Conservation (phyloP, 2,888 invertebrate genomes). For the Eretmocerus hayati region DNA sequence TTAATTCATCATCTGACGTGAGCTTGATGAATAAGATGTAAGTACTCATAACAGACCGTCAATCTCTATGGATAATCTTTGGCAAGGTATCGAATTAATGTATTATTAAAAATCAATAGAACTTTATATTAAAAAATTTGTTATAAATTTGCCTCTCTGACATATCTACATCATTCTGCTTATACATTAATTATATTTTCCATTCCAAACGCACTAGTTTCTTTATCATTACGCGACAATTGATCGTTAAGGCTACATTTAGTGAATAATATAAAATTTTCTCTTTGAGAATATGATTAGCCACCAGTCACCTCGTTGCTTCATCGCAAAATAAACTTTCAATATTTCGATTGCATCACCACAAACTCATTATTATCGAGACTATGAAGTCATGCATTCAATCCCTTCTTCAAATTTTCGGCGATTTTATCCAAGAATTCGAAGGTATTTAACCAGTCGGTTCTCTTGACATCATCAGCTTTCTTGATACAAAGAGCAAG, state of each 20-base stretch:
- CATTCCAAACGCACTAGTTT: slow-evolving; percentile 13
- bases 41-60: too few species aligned
- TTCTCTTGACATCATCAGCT: slow-evolving; percentile 65
- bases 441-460: slow-evolving; percentile 93
- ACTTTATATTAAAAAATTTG: slow-evolving; percentile 13
- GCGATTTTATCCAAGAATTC: slow-evolving; percentile 94
- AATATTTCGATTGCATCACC: slow-evolving; percentile 5
- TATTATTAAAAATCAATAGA: slow-evolving; percentile 10
- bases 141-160: slow-evolving; percentile 8
- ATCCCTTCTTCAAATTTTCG: slow-evolving; percentile 70
- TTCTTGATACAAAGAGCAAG: slow-evolving; percentile 97
- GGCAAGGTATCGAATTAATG: too few species aligned
- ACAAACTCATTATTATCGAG: not conserved
- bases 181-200: slow-evolving; percentile 5
- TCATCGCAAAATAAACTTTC: not conserved
- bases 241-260: not conserved
- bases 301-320: slow-evolving; percentile 1
- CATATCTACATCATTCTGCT: slow-evolving; percentile 7
- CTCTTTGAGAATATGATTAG: not conserved
- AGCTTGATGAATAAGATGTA: too few species aligned
- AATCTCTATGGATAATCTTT: too few species aligned
- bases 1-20: too few species aligned
- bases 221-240: slow-evolving; percentile 4
- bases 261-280: not conserved
- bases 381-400: slow-evolving; percentile 49